phyloP scores from a whole-genome alignment of 2,888 invertebrate species.

The Calliphora vomitoria region DNA sequence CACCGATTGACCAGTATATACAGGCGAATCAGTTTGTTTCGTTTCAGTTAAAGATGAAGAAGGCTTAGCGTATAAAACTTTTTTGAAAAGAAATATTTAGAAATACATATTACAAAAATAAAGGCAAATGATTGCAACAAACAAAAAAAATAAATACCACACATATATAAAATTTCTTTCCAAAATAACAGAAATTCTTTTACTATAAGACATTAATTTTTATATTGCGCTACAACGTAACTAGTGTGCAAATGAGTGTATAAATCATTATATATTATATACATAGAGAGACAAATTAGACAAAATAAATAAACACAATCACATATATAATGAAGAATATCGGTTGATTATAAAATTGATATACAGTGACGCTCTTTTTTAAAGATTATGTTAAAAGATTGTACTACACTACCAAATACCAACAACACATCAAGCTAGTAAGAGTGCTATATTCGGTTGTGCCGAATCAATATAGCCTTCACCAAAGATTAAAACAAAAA shows the following conservation, averaged over 20 bases:
- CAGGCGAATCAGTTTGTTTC: conserved; percentile 14
- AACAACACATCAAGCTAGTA: too few relatives aligned
- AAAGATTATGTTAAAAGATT: too few relatives aligned
- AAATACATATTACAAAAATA: neutral
- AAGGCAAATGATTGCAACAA: neutral
- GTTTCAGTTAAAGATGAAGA: conserved; percentile 50
- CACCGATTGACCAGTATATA: conserved; percentile 48
- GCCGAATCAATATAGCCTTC: too few relatives aligned
- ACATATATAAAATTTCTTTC: neutral
- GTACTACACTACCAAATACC: too few relatives aligned
- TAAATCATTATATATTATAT: neutral
- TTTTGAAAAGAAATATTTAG: conserved; percentile 31
- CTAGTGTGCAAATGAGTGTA: conserved; percentile 7
- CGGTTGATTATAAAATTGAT: too few relatives aligned
- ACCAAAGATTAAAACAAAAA: too few relatives aligned
- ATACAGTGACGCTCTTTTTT: too few relatives aligned
- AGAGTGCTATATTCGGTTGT: too few relatives aligned
- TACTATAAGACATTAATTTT: neutral
- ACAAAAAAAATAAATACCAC: neutral
- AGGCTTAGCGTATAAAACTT: conserved; percentile 52
- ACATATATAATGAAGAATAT: too few relatives aligned
- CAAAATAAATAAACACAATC: too few relatives aligned
- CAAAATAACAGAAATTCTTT: too few relatives aligned
- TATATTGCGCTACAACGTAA: conserved; percentile 6
- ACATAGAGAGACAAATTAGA: too few relatives aligned